A percentile compares a stretch with the other conserved stretches of the same genome.
phyloP scores from a whole-genome alignment of 37 sponge, comb jelly and placozoan species.

The Beroe ovata region DNA sequence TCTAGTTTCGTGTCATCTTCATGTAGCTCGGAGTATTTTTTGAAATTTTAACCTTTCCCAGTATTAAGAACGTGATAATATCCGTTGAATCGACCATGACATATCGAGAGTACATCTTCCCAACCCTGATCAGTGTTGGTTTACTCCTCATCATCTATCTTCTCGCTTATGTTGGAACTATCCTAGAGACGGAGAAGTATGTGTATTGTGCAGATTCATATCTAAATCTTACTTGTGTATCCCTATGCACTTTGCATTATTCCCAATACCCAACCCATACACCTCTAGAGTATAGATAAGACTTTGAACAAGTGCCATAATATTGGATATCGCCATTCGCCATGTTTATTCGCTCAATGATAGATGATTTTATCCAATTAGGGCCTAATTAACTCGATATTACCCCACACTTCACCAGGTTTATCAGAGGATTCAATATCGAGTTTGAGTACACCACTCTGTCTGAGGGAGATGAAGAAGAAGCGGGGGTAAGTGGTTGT shows the following conservation, averaged over 20 bases:
- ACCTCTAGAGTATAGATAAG: too few species aligned
- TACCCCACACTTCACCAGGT: too few species aligned
- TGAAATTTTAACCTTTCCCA: too few species aligned
- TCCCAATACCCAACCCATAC: too few species aligned
- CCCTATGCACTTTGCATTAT: background rate
- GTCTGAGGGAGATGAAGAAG: conserved; percentile 55
- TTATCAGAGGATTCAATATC: conserved; percentile 58
- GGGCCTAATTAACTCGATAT: too few species aligned
- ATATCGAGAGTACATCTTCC: conserved; percentile 61
- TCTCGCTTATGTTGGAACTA: conserved; percentile 63
- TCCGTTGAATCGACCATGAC: conserved; percentile 66
- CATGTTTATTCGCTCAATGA: too few species aligned
- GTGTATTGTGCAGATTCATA: background rate
- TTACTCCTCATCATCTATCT: conserved; percentile 62
- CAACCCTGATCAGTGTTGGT: conserved; percentile 41
- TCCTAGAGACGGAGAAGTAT: conserved; percentile 64
- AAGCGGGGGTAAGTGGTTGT: conserved; percentile 42
- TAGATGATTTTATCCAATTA: too few species aligned
- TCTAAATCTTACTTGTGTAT: background rate
- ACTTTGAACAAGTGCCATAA: too few species aligned
- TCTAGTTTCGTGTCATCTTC: too few species aligned
- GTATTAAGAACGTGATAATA: conserved; percentile 55
- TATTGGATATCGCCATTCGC: too few species aligned
- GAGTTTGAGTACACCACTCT: conserved; percentile 38
- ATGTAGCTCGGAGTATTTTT: too few species aligned